phyloP scores from a whole-genome alignment of 2,888 invertebrate species.

The Euproctis similis region DNA sequence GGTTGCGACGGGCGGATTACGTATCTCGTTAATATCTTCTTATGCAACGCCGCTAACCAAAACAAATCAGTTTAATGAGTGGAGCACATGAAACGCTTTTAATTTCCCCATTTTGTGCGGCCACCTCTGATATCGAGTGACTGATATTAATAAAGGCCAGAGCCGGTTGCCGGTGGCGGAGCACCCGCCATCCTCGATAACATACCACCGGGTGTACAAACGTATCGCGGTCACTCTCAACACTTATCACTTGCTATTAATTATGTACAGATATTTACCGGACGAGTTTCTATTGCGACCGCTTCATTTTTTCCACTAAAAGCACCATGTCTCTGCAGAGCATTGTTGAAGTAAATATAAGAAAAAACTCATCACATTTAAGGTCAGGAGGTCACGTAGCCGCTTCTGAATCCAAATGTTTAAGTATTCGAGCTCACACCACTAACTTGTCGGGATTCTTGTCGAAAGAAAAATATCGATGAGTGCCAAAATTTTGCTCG shows the following conservation, averaged over 20 bases:
- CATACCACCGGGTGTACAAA: constrained; percentile 40
- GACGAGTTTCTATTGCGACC: constrained; percentile 75
- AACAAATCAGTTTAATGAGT: constrained; percentile 71
- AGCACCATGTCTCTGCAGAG: constrained; percentile 68
- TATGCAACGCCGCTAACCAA: constrained; percentile 57
- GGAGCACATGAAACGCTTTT: constrained; percentile 70
- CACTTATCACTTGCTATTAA: constrained; percentile 71
- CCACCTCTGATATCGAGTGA: constrained; percentile 64
- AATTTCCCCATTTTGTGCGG: constrained; percentile 71
- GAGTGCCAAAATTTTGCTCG: too few relatives aligned
- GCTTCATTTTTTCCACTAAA: constrained; percentile 69
- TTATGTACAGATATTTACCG: constrained; percentile 66
- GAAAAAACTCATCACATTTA: too few relatives aligned
- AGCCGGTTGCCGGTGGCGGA: constrained; percentile 52
- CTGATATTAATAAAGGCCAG: constrained; percentile 64
- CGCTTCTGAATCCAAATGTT: too few relatives aligned
- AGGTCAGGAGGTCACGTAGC: too few relatives aligned
- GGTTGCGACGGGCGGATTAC: constrained; percentile 54
- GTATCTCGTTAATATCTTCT: constrained; percentile 63
- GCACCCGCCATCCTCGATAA: constrained; percentile 60
- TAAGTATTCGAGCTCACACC: too few relatives aligned
- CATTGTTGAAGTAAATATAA: too few relatives aligned
- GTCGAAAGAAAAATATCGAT: too few relatives aligned
- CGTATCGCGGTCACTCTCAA: constrained; percentile 54
- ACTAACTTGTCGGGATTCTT: too few relatives aligned